A percentile compares a stretch with the other conserved stretches of the same genome.
These are phyloP conservation scores for Pundamilia nyererei DNA, from an alignment of 2,113 vertebrate species.

Conservation along the genomic window DNA sequence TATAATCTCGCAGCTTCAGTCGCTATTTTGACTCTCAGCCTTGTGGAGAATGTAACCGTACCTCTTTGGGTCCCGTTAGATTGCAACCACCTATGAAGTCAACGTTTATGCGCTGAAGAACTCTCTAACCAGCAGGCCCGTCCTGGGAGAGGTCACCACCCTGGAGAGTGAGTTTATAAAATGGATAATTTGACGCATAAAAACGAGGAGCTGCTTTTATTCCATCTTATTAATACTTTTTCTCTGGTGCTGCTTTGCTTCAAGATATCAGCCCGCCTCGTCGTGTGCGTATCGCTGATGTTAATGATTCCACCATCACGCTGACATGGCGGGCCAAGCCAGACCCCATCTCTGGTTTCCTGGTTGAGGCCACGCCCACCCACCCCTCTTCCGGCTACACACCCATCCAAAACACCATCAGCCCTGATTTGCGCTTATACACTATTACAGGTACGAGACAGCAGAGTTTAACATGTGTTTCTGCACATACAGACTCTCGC, in stretches of 20 bases:
- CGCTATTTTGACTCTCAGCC: neutral
- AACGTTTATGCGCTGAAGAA: conserved; percentile 88
- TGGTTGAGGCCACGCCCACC: conserved; percentile 78
- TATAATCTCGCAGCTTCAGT: neutral
- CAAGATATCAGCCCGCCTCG: conserved; percentile 91
- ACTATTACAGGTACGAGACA: conserved; percentile 80
- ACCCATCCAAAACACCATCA: conserved; percentile 79
- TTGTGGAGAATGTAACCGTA: neutral
- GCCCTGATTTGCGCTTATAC: conserved; percentile 75
- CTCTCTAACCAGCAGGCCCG: conserved; percentile 84
- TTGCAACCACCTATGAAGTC: conserved; percentile 90
- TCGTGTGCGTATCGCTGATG: conserved; percentile 82
- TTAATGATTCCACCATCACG: conserved; percentile 87
- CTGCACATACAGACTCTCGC: neutral
- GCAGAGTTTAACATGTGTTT: neutral
- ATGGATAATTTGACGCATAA: neutral
- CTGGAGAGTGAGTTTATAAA: conserved; percentile 78
- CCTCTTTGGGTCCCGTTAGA: conserved; percentile 58
- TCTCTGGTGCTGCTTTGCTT: neutral
- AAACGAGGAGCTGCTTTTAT: neutral
- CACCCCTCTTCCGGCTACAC: conserved; percentile 62
- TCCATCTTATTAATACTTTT: neutral
- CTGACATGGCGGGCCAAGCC: conserved; percentile 91
- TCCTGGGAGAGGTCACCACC: conserved; percentile 82
- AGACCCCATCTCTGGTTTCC: conserved; percentile 88